These are phyloP conservation scores for Vanacampus margaritifer DNA, from an alignment of 2,113 vertebrate species.

Conservation along the genomic window DNA sequence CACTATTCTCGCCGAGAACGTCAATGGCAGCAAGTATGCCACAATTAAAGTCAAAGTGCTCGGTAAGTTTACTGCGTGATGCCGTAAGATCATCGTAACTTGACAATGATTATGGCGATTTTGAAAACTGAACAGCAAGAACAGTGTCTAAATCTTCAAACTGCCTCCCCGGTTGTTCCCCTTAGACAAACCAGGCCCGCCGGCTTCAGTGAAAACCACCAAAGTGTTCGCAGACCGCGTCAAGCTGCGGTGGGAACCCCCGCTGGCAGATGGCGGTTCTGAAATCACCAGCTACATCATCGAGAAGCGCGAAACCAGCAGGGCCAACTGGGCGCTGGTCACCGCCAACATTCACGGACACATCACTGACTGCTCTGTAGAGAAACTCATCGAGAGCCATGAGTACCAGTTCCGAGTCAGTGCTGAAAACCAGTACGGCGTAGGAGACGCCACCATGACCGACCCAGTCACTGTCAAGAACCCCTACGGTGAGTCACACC, in stretches of 20 bases:
- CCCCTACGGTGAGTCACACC: slow-evolving; percentile 80
- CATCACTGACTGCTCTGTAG: slow-evolving; percentile 87
- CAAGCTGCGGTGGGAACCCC: slow-evolving; percentile 91
- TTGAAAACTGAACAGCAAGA: not conserved
- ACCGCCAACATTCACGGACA: slow-evolving; percentile 82
- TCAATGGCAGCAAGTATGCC: slow-evolving; percentile 87
- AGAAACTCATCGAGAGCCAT: slow-evolving; percentile 96
- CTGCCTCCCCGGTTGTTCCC: not conserved
- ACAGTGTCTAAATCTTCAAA: not conserved
- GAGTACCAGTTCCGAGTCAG: slow-evolving; percentile 96
- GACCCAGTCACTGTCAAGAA: slow-evolving; percentile 89
- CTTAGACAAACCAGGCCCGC: slow-evolving; percentile 94
- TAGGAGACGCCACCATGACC: slow-evolving; percentile 85
- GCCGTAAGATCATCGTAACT: not conserved
- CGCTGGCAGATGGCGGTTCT: slow-evolving; percentile 92
- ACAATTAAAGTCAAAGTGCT: slow-evolving; percentile 94
- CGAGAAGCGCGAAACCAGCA: slow-evolving; percentile 97
- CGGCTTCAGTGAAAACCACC: slow-evolving; percentile 86
- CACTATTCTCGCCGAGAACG: slow-evolving; percentile 89
- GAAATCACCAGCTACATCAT: slow-evolving; percentile 98
- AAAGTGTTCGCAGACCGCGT: slow-evolving; percentile 89
- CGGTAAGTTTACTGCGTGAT: slow-evolving; percentile 72
- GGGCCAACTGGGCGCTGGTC: slow-evolving; percentile 96
- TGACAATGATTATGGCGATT: not conserved
- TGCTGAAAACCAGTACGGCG: slow-evolving; percentile 96